Conservation (phyloP, 2,888 invertebrate genomes). For the Hetaerina titia region DNA sequence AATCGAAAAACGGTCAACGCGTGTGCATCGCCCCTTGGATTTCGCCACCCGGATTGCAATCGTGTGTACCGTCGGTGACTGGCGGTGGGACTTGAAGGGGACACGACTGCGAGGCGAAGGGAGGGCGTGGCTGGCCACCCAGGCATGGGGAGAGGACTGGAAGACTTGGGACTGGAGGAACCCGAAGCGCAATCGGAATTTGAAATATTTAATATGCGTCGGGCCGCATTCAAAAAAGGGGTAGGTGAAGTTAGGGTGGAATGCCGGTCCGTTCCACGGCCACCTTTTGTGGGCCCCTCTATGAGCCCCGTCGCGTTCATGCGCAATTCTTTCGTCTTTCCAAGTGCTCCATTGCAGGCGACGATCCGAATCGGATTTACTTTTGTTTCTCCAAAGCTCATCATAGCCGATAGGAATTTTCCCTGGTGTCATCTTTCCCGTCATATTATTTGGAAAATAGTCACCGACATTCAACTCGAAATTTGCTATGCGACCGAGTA, state of each 20-base stretch:
- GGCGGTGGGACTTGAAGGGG: not conserved
- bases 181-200: not conserved
- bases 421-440: not conserved
- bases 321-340: not conserved
- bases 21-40: not conserved
- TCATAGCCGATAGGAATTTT: not conserved
- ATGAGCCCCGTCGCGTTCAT: not conserved
- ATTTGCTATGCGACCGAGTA: no score
- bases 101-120: not conserved
- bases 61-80: not conserved
- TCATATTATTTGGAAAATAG: not conserved
- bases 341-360: not conserved
- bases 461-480: no score
- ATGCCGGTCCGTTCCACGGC: not conserved
- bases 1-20: not conserved
- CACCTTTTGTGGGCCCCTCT: not conserved
- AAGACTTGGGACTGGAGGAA: not conserved
- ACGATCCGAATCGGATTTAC: not conserved
- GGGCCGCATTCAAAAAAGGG: not conserved
- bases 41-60: not conserved
- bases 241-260: not conserved
- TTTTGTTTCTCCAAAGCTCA: not conserved
- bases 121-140: not conserved
- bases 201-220: conserved; percentile 60
- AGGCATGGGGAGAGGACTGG: not conserved